Evolutionary conservation across 2,113 vertebrate genomes (phyloP), one percentile per base, ranked within the genome.

Genomic region (Odocoileus virginianus): DNA sequence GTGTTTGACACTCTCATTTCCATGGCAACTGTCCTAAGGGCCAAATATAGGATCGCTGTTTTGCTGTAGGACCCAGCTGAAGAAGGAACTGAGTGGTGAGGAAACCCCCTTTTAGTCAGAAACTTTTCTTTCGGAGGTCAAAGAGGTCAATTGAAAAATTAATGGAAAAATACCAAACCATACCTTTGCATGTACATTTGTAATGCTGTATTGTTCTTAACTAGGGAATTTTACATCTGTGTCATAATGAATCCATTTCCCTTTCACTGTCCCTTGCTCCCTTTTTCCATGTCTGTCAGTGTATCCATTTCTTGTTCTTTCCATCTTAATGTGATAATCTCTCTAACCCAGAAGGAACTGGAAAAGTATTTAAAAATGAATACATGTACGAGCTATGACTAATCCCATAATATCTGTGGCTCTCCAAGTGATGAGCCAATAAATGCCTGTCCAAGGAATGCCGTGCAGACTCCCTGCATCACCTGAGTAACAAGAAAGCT

Each of bases 21-120:
- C 78, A 47, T 87, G 94, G 91, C 86, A 96, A 94, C 98, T 7
- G 40, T 94, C 87, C 89, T 25, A 90, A 61, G 88, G 88, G 43
- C 97, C 97, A 95, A 95, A 86, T 88, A 83, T 15, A 64, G 92
- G 95, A 79, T 40, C 28, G 89, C 52, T 82, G 58, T 74, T 95
- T 95, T 36, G 54, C 57, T 64, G 79, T 79, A 78, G 98, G 97
- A 94, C 87, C 83, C 55, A 14, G 61, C 58, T 55, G 33, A 83
- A 91, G 76, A 57, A 96, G 91, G 45, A 91, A 95, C 96, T 83
- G 36, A 60, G 55, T 83, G 87, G 87, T 47, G 57, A 97, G 98
- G 98, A 98, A 98, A 98, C 89, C 97, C 97, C 98, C 97, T 95
- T 45, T 97, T 98, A 97, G 96, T 98, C 98, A 96, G 87, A 98